Conservation (phyloP, 2,888 invertebrate genomes). For the Drosophila peninsularis region DNA sequence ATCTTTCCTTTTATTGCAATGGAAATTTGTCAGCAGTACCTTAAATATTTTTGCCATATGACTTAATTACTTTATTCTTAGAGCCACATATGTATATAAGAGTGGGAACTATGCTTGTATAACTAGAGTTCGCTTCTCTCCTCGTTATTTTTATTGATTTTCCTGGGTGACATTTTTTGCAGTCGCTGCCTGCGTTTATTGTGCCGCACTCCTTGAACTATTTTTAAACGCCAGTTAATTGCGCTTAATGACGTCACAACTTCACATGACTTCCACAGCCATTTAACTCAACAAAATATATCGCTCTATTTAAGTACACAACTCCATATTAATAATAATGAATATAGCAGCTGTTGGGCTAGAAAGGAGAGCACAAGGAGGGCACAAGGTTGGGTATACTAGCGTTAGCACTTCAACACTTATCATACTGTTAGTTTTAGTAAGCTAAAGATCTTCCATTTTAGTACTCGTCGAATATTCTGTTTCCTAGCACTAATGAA, state of each 20-base stretch:
- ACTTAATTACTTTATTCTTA: conserved; percentile 49
- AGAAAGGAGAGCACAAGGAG: too few relatives aligned
- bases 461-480: too few relatives aligned
- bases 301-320: conserved; percentile 29
- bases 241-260: conserved; percentile 44
- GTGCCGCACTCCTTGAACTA: conserved; percentile 48
- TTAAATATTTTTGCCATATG: conserved; percentile 42
- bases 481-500: too few relatives aligned
- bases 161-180: conserved; percentile 44
- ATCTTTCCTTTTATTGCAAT: conserved; percentile 27
- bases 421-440: too few relatives aligned
- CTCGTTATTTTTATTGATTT: conserved; percentile 47
- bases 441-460: too few relatives aligned
- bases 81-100: neutral
- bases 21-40: conserved; percentile 32
- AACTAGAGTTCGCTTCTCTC: conserved; percentile 8
- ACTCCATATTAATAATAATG: conserved; percentile 12
- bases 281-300: conserved; percentile 15
- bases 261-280: conserved; percentile 28
- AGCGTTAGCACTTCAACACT: too few relatives aligned
- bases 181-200: conserved; percentile 20
- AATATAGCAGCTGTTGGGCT: conserved; percentile 13
- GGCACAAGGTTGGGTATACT: too few relatives aligned
- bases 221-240: conserved; percentile 45
- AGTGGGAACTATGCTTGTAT: neutral